Evolutionary conservation across 2,113 vertebrate species (phyloP), one percentile per base, ranked within the genome.

Genomic region (Serilophus lunatus): DNA sequence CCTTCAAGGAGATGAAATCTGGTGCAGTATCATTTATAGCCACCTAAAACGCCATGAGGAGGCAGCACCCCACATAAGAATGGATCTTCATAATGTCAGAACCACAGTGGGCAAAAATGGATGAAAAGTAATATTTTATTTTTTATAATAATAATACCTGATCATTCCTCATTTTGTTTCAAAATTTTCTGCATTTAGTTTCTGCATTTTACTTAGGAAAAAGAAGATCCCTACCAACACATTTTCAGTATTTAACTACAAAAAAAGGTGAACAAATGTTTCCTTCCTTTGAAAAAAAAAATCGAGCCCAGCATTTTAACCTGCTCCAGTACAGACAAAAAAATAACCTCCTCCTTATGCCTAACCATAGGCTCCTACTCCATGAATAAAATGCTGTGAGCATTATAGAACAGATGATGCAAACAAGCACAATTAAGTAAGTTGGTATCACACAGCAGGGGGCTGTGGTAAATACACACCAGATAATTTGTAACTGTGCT

Each of bases 351-450:
- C 24, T 88, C 63, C 29, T 92, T 50, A 28, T 42, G 42, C 24
- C 63, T 63, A 72, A 42, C 1, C 35, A 31, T 2, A 44, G 70
- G 44, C 74, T 91, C 25, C 50, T 18, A 3, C 28, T 45, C n/a
- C 36, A 10, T 2, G 60, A 51, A 28, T 78, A 68, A 93, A 94
- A 36, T 16, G 54, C 69, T 89, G 74, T 17, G 82, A 68, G 86
- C 53, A 13, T 87, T 84, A 45, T 38, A 79, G 91, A 92, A 64
- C 89, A 93, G 91, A 94, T 72, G 86, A 97, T 94, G 74, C 91
- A 95, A 96, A 94, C 74, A 63, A 96, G 86, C 92, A 89, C 94
- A 95, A 97, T 96, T 94, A 93, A 95, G 74, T 89, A 88, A 92
- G 28, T 92, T 65, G 3, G 5, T 56, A 78, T 78, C 83, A 84